Evolutionary conservation across 53 echinoderm and acorn worm species (phyloP).

Genomic region (Mesocentrotus franciscanus): DNA sequence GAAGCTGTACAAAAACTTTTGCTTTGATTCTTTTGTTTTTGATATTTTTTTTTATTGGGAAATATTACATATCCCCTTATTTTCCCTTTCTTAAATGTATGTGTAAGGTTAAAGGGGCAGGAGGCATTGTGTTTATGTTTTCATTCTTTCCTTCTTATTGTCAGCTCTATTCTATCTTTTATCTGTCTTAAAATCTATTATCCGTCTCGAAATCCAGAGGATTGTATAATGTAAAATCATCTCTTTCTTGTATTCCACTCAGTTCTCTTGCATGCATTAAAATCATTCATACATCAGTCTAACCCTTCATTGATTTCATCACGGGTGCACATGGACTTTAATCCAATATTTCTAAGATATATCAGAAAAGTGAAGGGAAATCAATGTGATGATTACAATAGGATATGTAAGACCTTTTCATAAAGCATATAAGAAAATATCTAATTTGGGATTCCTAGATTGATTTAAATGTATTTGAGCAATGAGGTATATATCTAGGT

Average conservation of each 20-base stretch:
- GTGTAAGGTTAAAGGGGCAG: neutral
- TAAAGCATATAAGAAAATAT: neutral
- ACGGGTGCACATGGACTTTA: neutral
- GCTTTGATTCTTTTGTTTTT: neutral
- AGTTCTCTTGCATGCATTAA: slow-evolving; percentile 21
- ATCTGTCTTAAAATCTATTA: neutral
- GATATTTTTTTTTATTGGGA: neutral
- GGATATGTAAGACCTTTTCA: neutral
- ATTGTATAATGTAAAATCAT: neutral
- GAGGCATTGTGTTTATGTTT: slow-evolving; percentile 11
- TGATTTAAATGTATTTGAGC: neutral
- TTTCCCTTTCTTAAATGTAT: neutral
- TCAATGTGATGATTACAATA: neutral
- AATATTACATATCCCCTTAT: neutral
- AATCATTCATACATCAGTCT: neutral
- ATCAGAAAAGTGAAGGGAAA: neutral
- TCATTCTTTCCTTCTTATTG: neutral
- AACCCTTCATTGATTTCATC: slow-evolving; percentile 18
- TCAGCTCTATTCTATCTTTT: neutral
- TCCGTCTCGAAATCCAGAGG: neutral
- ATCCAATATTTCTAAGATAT: neutral
- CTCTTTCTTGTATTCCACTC: neutral
- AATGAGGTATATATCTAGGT: neutral
- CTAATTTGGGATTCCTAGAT: too few species aligned
- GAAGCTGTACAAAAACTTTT: neutral